phyloP scores from a whole-genome alignment of 92 coral and sea anemone species.

The Parazoanthus swiftii region DNA sequence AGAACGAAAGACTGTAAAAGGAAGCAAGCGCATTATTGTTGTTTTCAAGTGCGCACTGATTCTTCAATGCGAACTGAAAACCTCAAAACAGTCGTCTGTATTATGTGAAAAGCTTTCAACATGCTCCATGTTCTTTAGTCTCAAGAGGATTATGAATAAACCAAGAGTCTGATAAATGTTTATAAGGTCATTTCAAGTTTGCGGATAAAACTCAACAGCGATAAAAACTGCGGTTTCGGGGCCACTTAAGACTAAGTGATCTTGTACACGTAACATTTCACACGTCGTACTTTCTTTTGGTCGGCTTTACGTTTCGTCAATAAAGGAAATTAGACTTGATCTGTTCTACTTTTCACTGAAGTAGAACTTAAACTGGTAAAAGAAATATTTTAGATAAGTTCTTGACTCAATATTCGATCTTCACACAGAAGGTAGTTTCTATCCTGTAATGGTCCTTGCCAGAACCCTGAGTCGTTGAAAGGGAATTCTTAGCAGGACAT shows the following conservation, averaged over 20 bases:
- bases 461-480: constrained; percentile 39
- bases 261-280: constrained; percentile 8
- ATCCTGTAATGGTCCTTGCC: constrained; percentile 2
- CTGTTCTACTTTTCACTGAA: not conserved
- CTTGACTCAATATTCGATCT: not conserved
- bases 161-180: not conserved
- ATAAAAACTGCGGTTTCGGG: constrained; percentile 35
- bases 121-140: not conserved
- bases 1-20: not conserved
- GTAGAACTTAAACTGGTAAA: not conserved
- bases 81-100: not conserved
- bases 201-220: constrained; percentile 37
- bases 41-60: constrained; percentile 1
- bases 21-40: not conserved
- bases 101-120: not conserved
- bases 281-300: not conserved
- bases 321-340: constrained; percentile 7
- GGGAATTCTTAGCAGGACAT: constrained; percentile 26
- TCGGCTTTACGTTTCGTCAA: not conserved
- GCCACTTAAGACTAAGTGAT: constrained; percentile 42
- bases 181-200: constrained; percentile 1
- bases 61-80: not conserved
- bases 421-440: not conserved
- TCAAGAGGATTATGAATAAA: constrained; percentile 1
- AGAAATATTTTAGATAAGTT: not conserved